A percentile compares a stretch with the other conserved stretches of the same genome.
Conservation (phyloP, 2,888 invertebrate species). For the Morpho deidamia region DNA sequence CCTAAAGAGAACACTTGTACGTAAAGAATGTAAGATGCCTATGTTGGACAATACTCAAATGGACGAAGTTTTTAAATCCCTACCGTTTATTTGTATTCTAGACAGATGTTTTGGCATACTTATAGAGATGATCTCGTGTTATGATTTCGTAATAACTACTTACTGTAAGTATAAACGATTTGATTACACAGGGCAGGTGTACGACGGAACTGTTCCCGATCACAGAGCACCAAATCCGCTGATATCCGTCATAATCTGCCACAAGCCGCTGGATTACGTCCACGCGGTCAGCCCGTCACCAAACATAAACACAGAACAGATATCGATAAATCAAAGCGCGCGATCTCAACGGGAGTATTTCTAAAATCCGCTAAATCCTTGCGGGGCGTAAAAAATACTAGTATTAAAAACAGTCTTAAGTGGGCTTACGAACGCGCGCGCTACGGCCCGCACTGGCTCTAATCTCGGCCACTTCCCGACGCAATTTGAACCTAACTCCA, state of each 20-base stretch:
- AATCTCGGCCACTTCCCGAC: conserved; percentile 87
- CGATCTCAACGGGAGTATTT: conserved; percentile 62
- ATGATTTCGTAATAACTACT: background rate
- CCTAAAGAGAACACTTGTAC: too few species aligned
- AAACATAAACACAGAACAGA: conserved; percentile 76
- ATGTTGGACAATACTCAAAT: too few species aligned
- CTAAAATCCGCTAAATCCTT: conserved; percentile 72
- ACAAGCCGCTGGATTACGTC: conserved; percentile 71
- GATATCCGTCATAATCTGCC: conserved; percentile 74
- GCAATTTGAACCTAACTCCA: conserved; percentile 86
- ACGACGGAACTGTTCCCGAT: background rate
- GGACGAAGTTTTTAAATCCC: too few species aligned
- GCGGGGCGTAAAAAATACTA: conserved; percentile 81
- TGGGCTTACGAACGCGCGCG: conserved; percentile 82
- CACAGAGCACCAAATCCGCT: conserved; percentile 58
- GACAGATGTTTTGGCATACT: too few species aligned
- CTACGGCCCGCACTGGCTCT: conserved; percentile 82
- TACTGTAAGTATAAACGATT: background rate
- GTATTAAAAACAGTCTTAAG: conserved; percentile 86
- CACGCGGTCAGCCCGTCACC: conserved; percentile 60
- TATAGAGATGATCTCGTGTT: too few species aligned
- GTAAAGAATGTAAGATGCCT: too few species aligned
- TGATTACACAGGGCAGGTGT: background rate
- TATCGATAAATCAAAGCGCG: conserved; percentile 77
- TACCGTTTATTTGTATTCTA: too few species aligned